Base-by-base conservation (phyloP, 2,113 vertebrate genomes). In the rat (Rattus norvegicus) region DNA sequence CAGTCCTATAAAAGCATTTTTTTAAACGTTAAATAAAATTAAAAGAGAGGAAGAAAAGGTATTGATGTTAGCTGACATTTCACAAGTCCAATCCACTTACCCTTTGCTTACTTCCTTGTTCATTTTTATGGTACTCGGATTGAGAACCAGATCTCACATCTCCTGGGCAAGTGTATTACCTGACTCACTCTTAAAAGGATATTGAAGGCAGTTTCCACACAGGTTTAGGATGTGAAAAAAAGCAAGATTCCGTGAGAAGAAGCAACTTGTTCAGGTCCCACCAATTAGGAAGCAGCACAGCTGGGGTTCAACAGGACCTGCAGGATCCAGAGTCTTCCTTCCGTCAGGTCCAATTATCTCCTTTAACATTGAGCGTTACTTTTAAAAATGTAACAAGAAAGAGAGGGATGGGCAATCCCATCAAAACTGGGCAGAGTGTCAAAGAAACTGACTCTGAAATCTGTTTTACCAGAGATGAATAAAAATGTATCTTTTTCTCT, bases 171-270 rank as follows among this genome's bases (percentile, higher is more conserved):
- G 22, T 2, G 2, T 7, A 39, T 33, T 36, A 19, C 3, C 67
- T 72, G 17, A n/a, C 20, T 72, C 61, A n/a, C 20, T 75, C 85
- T 92, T 95, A 43, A 89, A 93, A 83, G 30, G 72, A 83, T 26
- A 52, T 5, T 59, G 54, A 79, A 86, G 69, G 83, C 11, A 56
- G 30, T 88, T 56, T 52, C 13, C 26, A 17, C 2, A 16, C 4
- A 67, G 28, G 76, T 75, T 94, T 80, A 69, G 65, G 13, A 87
- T 24, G 59, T 69, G 1, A n/a, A 79, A 94, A 77, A 69, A 69
- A 47, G 0, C 47, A 70, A 83, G 43, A 9, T 28, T 88, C 63
- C 13, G 52, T 85, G 70, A 79, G 49, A 14, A 26, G 7, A 69
- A 17, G 7, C 14, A 69, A 90, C 26, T 67, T 67, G 56, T 65